These are phyloP conservation scores for Petrocephalus zakoni DNA, from an alignment of 2,113 vertebrate species.

Conservation along the genomic window DNA sequence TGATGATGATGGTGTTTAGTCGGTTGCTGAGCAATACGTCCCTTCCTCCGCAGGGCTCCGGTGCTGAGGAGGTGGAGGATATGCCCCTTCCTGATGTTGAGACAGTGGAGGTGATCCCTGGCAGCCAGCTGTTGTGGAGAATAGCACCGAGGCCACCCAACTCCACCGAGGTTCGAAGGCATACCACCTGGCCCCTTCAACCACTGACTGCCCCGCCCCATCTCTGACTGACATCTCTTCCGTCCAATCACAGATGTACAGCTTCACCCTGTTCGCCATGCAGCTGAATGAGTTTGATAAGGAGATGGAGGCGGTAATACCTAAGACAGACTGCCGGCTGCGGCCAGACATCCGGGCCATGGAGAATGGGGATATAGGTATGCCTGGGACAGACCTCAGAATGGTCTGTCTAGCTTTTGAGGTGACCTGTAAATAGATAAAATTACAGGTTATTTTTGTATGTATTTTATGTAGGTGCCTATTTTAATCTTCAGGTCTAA, in stretches of 20 bases:
- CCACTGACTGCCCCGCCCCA: neutral
- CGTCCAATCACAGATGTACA: conserved; percentile 82
- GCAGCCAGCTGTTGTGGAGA: conserved; percentile 86
- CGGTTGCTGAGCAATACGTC: neutral
- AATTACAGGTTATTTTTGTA: neutral
- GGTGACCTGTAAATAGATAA: neutral
- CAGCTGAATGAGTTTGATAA: conserved; percentile 85
- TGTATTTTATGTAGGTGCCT: neutral
- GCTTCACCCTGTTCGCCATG: conserved; percentile 92
- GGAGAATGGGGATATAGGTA: conserved; percentile 98
- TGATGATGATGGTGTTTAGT: neutral
- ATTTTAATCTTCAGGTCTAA: neutral
- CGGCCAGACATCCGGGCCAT: conserved; percentile 92
- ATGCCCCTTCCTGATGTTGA: conserved; percentile 73
- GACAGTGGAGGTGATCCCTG: conserved; percentile 82
- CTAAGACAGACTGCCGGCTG: conserved; percentile 87
- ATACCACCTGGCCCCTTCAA: neutral
- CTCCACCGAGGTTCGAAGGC: conserved; percentile 74
- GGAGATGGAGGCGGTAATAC: conserved; percentile 81
- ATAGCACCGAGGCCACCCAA: conserved; percentile 84
- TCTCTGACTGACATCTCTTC: conserved; percentile 7
- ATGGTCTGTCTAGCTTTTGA: neutral
- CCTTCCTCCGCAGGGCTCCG: conserved; percentile 46
- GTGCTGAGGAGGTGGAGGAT: conserved; percentile 69
- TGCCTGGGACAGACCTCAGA: neutral